Evolutionary conservation across 1,140 invertebrate species (phyloP).

Genomic region (Bombus superbus): DNA sequence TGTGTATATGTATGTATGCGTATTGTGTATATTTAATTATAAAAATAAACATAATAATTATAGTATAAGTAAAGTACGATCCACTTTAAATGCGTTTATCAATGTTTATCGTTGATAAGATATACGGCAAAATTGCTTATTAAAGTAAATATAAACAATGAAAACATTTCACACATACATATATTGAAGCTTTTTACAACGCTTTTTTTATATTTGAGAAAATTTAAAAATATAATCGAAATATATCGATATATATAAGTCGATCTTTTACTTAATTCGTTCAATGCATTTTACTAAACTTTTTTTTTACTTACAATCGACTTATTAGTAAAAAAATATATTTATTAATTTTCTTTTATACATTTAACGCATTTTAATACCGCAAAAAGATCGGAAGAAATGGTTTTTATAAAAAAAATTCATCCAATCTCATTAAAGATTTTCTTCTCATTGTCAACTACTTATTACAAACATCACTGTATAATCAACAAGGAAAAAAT

Average conservation of each 20-base stretch:
- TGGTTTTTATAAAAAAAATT: slow-evolving; percentile 45
- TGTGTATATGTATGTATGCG: slow-evolving; percentile 46
- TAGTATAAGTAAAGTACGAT: slow-evolving; percentile 54
- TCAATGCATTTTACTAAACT: slow-evolving; percentile 36
- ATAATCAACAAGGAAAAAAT: slow-evolving; percentile 26
- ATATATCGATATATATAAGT: slow-evolving; percentile 14
- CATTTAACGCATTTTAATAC: slow-evolving; percentile 56
- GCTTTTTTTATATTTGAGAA: slow-evolving; percentile 47
- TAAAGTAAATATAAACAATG: slow-evolving; percentile 42
- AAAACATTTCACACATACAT: slow-evolving; percentile 13
- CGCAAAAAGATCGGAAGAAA: slow-evolving; percentile 62
- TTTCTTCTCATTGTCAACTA: slow-evolving; percentile 10
- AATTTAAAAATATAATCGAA: slow-evolving; percentile 63
- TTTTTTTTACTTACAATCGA: slow-evolving; percentile 45
- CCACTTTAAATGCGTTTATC: slow-evolving; percentile 54
- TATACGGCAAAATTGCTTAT: slow-evolving; percentile 38
- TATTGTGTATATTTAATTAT: slow-evolving; percentile 62
- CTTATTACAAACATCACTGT: slow-evolving; percentile 47
- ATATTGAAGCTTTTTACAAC: slow-evolving; percentile 12
- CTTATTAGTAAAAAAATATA: slow-evolving; percentile 77
- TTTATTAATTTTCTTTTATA: slow-evolving; percentile 57
- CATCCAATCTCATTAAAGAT: slow-evolving; percentile 32
- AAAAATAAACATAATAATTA: slow-evolving; percentile 65
- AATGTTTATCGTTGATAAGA: slow-evolving; percentile 45
- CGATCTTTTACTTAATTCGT: slow-evolving; percentile 14